Evolutionary conservation across 2,113 vertebrate genomes (phyloP), one percentile per base, ranked within the genome.

Genomic region (Mus pahari): DNA sequence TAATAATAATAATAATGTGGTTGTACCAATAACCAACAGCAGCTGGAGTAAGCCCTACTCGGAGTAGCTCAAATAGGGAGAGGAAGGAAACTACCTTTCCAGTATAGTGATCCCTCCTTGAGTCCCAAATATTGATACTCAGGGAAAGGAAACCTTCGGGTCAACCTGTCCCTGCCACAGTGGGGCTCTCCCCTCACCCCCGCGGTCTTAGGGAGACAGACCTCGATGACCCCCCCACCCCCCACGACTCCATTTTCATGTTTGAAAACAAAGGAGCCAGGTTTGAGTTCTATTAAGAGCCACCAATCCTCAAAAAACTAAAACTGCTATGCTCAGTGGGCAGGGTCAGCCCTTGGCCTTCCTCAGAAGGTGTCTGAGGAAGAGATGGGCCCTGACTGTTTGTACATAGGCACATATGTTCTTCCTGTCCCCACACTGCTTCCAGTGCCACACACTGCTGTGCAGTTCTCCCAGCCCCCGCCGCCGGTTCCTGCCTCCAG

Each of bases 341-440:
- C 60, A 48, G 26, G 39, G 0, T 45, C 28, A 60, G 53, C 58
- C 79, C 28, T 55, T 64, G 39, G 48, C 22, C 45, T 48, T 90
- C 42, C 6, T 62, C 64, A 39, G 33, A 26, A n/a, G 48, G 45
- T 53, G 48, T n/a, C 20, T 33, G 13, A 1, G 6, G 11, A 17
- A 3, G 1, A 3, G 6, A 3, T 1, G 2, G 6, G 14, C 24
- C 22, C 1, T 14, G 8, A 7, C 5, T 26, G 4, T 45, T 68
- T 48, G 50, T 81, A n/a, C 83, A 3, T 50, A 10, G 55, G 9
- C 50, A 70, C 91, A 8, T 88, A 77, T 73, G 19, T 81, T 75
- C 75, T 90, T 55, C 39, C 83, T 60, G 11, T 68, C 3, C 36
- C 26, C n/a, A n/a, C n/a, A n/a, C n/a, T n/a, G n/a, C n/a, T n/a